Conservation (phyloP, 2,888 invertebrate species). For the Petrophora chlorosata region DNA sequence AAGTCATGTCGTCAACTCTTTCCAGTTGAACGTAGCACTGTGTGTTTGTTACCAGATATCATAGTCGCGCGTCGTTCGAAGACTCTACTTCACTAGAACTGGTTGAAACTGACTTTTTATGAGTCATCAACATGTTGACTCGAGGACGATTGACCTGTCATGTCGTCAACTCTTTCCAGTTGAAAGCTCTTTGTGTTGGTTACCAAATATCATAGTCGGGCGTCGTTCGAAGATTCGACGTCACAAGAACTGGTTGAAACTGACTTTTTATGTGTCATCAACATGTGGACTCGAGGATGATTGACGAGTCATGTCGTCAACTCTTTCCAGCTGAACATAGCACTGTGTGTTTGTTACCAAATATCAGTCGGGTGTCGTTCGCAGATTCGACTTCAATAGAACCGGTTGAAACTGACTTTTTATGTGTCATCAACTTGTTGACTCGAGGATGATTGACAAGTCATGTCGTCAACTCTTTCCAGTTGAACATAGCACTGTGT, state of each 20-base stretch:
- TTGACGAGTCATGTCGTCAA: slow-evolving; percentile 7
- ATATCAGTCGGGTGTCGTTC: slow-evolving; percentile 75
- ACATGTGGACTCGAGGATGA: too few relatives aligned
- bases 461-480: slow-evolving; percentile 8
- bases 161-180: slow-evolving; percentile 13
- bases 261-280: too few relatives aligned
- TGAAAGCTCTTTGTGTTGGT: neutral
- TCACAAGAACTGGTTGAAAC: too few relatives aligned
- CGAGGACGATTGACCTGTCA: neutral
- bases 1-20: slow-evolving; percentile 7
- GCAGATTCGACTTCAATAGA: slow-evolving; percentile 80
- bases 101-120: too few relatives aligned
- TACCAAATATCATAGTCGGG: slow-evolving; percentile 63
- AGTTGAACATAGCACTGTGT: slow-evolving; percentile 9
- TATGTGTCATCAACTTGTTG: too few relatives aligned
- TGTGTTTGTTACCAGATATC: slow-evolving; percentile 42
- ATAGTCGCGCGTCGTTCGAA: slow-evolving; percentile 77
- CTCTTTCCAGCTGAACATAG: slow-evolving; percentile 9
- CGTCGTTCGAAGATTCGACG: too few relatives aligned
- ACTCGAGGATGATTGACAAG: too few relatives aligned
- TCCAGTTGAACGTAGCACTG: slow-evolving; percentile 8
- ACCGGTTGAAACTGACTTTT: slow-evolving; percentile 80
- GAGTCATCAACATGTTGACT: too few relatives aligned
- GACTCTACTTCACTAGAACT: too few relatives aligned
- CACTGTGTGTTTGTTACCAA: neutral